These are phyloP conservation scores for Acleris sparsana DNA, from an alignment of 2,888 invertebrate genomes.

Conservation along the genomic window DNA sequence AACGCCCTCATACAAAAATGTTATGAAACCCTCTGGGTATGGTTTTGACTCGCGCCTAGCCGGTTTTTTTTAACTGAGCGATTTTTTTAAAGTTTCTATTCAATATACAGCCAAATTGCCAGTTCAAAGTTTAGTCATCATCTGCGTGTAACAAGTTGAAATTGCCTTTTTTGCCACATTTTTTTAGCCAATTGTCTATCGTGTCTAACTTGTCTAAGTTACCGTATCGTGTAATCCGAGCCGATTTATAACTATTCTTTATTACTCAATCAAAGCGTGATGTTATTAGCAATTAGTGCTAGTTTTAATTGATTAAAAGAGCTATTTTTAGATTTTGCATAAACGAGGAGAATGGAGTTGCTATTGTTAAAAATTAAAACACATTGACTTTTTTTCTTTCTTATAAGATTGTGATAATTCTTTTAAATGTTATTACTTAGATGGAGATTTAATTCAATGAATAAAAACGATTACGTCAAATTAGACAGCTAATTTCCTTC, in stretches of 20 bases:
- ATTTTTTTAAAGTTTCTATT: too few relatives aligned
- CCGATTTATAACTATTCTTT: conserved; percentile 9
- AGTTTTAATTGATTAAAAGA: not conserved
- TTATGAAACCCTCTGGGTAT: too few relatives aligned
- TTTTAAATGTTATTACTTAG: too few relatives aligned
- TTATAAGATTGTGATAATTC: too few relatives aligned
- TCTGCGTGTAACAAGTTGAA: conserved; percentile 8
- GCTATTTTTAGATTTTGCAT: not conserved
- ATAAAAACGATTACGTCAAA: too few relatives aligned
- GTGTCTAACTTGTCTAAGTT: not conserved
- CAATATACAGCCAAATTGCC: too few relatives aligned
- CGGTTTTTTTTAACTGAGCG: not conserved
- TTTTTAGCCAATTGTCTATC: not conserved
- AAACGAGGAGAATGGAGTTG: too few relatives aligned
- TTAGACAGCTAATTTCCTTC: too few relatives aligned
- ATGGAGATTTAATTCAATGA: too few relatives aligned
- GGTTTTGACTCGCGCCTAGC: not conserved
- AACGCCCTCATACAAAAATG: too few relatives aligned
- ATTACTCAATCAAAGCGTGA: conserved; percentile 29
- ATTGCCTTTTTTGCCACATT: not conserved
- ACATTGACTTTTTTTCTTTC: too few relatives aligned
- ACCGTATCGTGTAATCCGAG: conserved; percentile 6
- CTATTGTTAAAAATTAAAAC: too few relatives aligned
- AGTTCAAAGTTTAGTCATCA: not conserved
- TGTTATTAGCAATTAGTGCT: conserved; percentile 14